phyloP scores from a whole-genome alignment of 2,113 vertebrate genomes.

The Indicator maculatus region DNA sequence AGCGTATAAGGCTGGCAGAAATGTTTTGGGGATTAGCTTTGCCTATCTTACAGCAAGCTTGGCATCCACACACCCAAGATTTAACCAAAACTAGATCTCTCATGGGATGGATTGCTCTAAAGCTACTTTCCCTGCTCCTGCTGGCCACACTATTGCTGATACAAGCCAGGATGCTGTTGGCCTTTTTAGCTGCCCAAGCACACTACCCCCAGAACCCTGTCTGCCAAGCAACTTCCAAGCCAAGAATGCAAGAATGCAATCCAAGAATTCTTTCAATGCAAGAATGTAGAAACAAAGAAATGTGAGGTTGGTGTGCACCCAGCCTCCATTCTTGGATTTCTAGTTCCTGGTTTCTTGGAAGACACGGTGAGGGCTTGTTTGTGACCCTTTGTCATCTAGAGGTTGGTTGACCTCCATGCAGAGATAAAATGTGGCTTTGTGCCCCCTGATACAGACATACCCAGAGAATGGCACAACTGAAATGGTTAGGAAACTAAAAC shows the following conservation, averaged over 20 bases:
- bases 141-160: too few species aligned
- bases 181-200: too few species aligned
- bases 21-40: slow-evolving; percentile 5
- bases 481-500: neutral
- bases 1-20: neutral
- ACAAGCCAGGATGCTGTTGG: too few species aligned
- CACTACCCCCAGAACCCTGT: too few species aligned
- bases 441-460: neutral
- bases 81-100: neutral
- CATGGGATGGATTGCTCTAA: slow-evolving; percentile 27
- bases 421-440: neutral
- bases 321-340: neutral
- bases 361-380: neutral
- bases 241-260: too few species aligned
- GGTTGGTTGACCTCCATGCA: neutral
- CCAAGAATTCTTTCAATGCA: too few species aligned
- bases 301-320: neutral
- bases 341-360: neutral
- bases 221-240: too few species aligned
- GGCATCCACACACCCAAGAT: neutral
- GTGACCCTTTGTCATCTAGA: neutral
- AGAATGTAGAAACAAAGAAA: neutral
- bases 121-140: too few species aligned
- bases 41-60: slow-evolving; percentile 32
- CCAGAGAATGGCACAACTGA: neutral